Conservation (phyloP, 2,113 vertebrate species). For the Nerophis ophidion region DNA sequence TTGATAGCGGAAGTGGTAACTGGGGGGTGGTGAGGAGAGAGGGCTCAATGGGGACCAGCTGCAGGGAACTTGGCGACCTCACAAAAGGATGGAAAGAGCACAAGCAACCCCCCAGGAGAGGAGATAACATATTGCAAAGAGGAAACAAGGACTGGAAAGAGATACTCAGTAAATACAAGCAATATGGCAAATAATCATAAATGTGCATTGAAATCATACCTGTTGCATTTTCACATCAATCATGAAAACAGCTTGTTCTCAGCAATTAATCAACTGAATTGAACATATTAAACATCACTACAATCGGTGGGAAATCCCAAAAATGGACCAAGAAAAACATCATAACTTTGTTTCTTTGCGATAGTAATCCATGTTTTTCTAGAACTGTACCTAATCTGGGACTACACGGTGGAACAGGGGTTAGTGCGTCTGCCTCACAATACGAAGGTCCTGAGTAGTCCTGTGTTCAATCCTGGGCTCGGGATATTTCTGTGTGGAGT, state of each 20-base stretch:
- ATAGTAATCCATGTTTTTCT: constrained; percentile 6
- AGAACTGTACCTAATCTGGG: not conserved
- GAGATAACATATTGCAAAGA: constrained; percentile 3
- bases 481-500: too few species aligned
- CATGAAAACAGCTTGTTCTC: not conserved
- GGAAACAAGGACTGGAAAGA: not conserved
- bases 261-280: not conserved
- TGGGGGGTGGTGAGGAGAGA: constrained; percentile 11
- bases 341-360: too few species aligned
- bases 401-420: too few species aligned
- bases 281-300: not conserved
- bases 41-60: constrained; percentile 62
- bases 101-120: constrained; percentile 44
- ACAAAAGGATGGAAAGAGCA: constrained; percentile 42
- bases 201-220: too few species aligned
- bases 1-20: constrained; percentile 9
- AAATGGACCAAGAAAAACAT: not conserved
- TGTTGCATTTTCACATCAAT: not conserved
- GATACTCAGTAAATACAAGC: not conserved
- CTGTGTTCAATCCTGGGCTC: too few species aligned
- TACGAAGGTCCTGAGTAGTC: too few species aligned
- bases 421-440: too few species aligned
- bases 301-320: too few species aligned
- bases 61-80: constrained; percentile 54
- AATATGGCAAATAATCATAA: not conserved